These are phyloP conservation scores for Acanthornis magna DNA, from an alignment of 2,797 vertebrate genomes.

Conservation along the genomic window DNA sequence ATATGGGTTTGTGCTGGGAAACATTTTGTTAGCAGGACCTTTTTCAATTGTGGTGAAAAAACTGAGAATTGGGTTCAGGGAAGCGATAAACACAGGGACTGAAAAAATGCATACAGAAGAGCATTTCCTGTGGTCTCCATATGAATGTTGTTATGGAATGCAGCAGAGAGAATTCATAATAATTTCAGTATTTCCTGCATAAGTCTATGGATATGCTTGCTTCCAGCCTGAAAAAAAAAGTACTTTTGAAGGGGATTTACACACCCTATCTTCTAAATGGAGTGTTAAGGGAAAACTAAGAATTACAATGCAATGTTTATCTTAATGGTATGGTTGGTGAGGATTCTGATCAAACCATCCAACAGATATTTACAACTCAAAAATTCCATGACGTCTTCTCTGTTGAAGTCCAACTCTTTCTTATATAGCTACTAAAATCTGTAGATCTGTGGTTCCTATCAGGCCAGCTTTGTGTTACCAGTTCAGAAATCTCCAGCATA, in stretches of 20 bases:
- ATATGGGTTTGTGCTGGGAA: neutral
- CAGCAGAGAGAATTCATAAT: neutral
- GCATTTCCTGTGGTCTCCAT: neutral
- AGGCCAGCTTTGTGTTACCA: neutral
- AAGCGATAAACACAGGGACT: neutral
- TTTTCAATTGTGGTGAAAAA: neutral
- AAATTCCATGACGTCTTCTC: neutral
- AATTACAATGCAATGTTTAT: neutral
- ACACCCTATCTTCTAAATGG: neutral
- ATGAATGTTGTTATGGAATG: neutral
- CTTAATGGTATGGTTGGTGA: neutral
- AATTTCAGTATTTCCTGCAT: neutral
- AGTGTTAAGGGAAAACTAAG: neutral
- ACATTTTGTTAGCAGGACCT: neutral
- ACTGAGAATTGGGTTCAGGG: rapidly evolving
- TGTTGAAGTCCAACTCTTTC: neutral
- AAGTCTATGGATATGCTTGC: neutral
- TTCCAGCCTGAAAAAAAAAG: neutral
- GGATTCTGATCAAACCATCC: neutral
- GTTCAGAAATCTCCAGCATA: neutral
- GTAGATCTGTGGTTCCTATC: neutral
- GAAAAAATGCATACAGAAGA: neutral
- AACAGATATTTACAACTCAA: neutral
- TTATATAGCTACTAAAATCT: neutral
- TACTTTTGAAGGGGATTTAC: neutral